Evolutionary conservation across 2,888 invertebrate species (phyloP).

Genomic region (Hydroisotoma schaefferi): DNA sequence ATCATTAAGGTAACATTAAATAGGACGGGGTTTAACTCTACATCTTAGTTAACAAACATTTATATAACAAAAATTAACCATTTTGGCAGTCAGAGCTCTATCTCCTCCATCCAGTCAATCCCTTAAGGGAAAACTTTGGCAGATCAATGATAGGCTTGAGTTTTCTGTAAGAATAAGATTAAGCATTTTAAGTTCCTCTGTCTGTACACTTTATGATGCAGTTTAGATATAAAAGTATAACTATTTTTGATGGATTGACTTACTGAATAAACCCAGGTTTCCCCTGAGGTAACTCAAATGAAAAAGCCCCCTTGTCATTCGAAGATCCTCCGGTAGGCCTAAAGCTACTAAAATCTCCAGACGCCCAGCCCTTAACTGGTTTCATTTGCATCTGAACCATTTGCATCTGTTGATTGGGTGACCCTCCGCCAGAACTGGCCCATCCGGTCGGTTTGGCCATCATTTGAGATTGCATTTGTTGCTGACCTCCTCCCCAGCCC

Average conservation of each 20-base stretch:
- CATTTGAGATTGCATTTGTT: not conserved
- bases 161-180: slow-evolving; percentile 31
- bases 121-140: slow-evolving; percentile 24
- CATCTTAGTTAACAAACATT: not conserved
- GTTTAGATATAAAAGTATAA: slow-evolving; percentile 2
- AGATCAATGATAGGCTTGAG: slow-evolving; percentile 33
- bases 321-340: slow-evolving; percentile 12
- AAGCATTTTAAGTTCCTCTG: not conserved
- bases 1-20: not conserved
- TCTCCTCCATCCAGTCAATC: slow-evolving; percentile 19
- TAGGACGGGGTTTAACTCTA: not conserved
- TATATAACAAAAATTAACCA: not conserved
- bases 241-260: slow-evolving; percentile 2
- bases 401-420: not conserved
- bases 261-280: slow-evolving; percentile 31
- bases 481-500: not conserved
- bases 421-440: slow-evolving; percentile 15
- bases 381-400: slow-evolving; percentile 4
- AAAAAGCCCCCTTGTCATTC: slow-evolving; percentile 16
- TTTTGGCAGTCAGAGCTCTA: not conserved
- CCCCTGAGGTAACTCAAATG: slow-evolving; percentile 17
- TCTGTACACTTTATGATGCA: too few species aligned
- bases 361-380: slow-evolving; percentile 20
- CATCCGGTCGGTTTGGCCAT: slow-evolving; percentile 24
- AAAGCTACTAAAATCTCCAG: slow-evolving; percentile 22